These are phyloP conservation scores for Oncorhynchus tshawytscha DNA, from an alignment of 2,113 vertebrate genomes.

Conservation along the genomic window DNA sequence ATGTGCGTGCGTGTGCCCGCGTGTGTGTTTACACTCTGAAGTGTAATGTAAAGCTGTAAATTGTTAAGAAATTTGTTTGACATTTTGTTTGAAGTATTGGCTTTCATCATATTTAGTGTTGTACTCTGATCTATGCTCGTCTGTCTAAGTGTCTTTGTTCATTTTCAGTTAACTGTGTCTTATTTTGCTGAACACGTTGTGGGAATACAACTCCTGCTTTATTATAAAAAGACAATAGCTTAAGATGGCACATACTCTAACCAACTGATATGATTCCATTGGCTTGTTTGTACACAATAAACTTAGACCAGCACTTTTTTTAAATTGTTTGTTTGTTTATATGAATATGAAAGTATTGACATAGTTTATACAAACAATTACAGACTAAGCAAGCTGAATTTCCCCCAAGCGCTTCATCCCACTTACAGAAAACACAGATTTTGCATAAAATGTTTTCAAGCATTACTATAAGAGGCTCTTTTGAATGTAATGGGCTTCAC, in stretches of 20 bases:
- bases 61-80: slow-evolving; percentile 39
- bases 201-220: slow-evolving; percentile 66
- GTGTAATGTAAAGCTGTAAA: slow-evolving; percentile 61
- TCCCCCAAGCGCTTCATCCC: background rate
- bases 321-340: slow-evolving; percentile 61
- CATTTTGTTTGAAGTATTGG: slow-evolving; percentile 48
- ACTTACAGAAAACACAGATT: background rate
- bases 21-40: background rate
- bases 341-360: slow-evolving; percentile 59
- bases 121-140: slow-evolving; percentile 65
- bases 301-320: slow-evolving; percentile 52
- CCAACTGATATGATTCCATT: slow-evolving; percentile 55
- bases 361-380: slow-evolving; percentile 56
- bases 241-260: slow-evolving; percentile 63
- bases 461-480: background rate
- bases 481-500: slow-evolving; percentile 20
- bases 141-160: slow-evolving; percentile 60
- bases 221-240: slow-evolving; percentile 59
- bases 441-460: background rate
- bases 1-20: background rate
- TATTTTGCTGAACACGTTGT: slow-evolving; percentile 55
- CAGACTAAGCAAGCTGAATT: background rate
- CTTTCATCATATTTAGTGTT: slow-evolving; percentile 61
- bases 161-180: slow-evolving; percentile 47
- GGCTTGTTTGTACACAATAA: slow-evolving; percentile 73